Percentiles rank a stretch among this genome's conserved stretches.
Conservation (phyloP, 2,797 vertebrate genomes). For the Luscinia megarhynchos region DNA sequence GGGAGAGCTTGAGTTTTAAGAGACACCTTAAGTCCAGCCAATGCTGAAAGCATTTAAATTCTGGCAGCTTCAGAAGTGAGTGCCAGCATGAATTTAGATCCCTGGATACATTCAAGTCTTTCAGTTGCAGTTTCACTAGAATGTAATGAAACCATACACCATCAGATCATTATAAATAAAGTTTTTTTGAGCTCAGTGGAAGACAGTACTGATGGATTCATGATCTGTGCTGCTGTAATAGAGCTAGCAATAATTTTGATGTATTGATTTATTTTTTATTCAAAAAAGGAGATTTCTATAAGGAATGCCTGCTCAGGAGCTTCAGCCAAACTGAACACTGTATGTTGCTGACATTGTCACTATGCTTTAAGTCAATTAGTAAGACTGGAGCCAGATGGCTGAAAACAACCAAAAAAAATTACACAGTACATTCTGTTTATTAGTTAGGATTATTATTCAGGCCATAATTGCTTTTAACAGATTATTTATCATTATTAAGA, state of each 20-base stretch:
- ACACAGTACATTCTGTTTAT: conserved; percentile 71
- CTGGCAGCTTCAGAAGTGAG: conserved; percentile 17
- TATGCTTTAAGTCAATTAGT: conserved; percentile 71
- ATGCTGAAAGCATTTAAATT: conserved; percentile 29
- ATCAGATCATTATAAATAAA: conserved; percentile 48
- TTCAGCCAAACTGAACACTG: neutral
- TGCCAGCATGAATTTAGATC: conserved; percentile 42
- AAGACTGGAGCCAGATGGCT: conserved; percentile 79
- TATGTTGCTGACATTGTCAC: conserved; percentile 15
- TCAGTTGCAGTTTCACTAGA: neutral
- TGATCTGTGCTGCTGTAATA: neutral
- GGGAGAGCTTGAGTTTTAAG: neutral
- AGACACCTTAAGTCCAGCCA: neutral
- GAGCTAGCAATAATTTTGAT: conserved; percentile 8
- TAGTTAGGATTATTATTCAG: conserved; percentile 64
- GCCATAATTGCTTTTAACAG: conserved; percentile 62
- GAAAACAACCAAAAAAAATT: conserved; percentile 71
- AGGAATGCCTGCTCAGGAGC: conserved; percentile 20
- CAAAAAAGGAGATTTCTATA: neutral
- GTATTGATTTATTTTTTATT: neutral
- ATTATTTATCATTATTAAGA: conserved; percentile 64
- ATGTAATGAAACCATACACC: neutral
- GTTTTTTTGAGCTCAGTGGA: neutral
- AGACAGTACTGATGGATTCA: conserved; percentile 21
- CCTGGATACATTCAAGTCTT: conserved; percentile 31